Percentiles rank a stretch among this genome's conserved stretches.
Evolutionary conservation across 2,113 vertebrate species (phyloP).

Genomic region (Melanerpes aurifrons): DNA sequence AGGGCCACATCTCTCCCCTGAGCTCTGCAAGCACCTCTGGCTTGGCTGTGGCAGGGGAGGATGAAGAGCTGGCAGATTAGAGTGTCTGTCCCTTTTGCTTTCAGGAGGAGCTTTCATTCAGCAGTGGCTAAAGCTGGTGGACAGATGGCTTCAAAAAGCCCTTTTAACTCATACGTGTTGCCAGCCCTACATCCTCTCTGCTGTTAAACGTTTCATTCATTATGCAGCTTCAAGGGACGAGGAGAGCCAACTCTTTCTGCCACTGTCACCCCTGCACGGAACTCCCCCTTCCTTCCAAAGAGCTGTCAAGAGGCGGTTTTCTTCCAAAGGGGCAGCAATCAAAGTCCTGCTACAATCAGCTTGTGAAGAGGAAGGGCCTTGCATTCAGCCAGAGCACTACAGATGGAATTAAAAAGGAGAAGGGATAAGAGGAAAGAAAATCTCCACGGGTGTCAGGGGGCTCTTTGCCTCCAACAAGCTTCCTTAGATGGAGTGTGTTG

Average conservation of each 20-base stretch:
- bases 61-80: slow-evolving; percentile 56
- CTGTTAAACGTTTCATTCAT: slow-evolving; percentile 68
- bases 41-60: not conserved
- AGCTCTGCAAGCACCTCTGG: not conserved
- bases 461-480: slow-evolving; percentile 11
- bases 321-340: slow-evolving; percentile 39
- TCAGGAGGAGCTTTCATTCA: slow-evolving; percentile 52
- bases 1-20: not conserved
- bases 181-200: slow-evolving; percentile 65
- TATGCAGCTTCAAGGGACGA: slow-evolving; percentile 20
- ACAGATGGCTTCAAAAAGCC: slow-evolving; percentile 66
- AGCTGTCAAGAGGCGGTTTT: slow-evolving; percentile 67
- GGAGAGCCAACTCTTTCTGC: slow-evolving; percentile 61
- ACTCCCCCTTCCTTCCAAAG: slow-evolving; percentile 56
- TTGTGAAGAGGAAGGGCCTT: slow-evolving; percentile 43
- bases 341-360: slow-evolving; percentile 43
- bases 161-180: slow-evolving; percentile 64
- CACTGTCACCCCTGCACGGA: slow-evolving; percentile 43
- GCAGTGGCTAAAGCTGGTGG: slow-evolving; percentile 56
- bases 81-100: slow-evolving; percentile 41
- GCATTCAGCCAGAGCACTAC: slow-evolving; percentile 29
- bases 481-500: not conserved
- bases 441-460: not conserved
- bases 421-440: slow-evolving; percentile 13
- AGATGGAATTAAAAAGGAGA: slow-evolving; percentile 11